Percentiles rank a stretch among this genome's conserved stretches.
Evolutionary conservation across 2,888 invertebrate species (phyloP).

Genomic region (Eupithecia tripunctaria): DNA sequence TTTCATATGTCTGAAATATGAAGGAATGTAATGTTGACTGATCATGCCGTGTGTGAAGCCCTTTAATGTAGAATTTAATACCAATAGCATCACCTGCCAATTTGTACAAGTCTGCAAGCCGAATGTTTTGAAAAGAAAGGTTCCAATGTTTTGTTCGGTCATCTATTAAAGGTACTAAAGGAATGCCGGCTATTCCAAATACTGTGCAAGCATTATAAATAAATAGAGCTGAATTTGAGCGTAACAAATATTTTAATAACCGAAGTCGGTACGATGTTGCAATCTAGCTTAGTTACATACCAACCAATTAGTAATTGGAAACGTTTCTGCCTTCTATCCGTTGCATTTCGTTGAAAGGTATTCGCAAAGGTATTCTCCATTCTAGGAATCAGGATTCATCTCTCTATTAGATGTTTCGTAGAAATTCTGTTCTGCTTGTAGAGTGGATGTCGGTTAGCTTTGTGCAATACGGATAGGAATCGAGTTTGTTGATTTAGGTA

Average conservation of each 20-base stretch:
- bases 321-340: slow-evolving; percentile 19
- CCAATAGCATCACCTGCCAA: too few species aligned
- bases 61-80: too few species aligned
- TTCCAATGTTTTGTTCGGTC: too few species aligned
- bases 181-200: neutral
- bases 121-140: too few species aligned
- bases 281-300: slow-evolving; percentile 29
- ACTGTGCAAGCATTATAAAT: slow-evolving; percentile 3
- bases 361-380: neutral
- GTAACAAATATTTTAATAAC: slow-evolving; percentile 28
- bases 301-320: slow-evolving; percentile 41
- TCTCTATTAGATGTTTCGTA: neutral
- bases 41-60: too few species aligned
- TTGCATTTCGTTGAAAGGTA: slow-evolving; percentile 20
- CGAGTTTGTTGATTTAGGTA: neutral
- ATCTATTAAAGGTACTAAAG: neutral
- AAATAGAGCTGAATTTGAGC: slow-evolving; percentile 14
- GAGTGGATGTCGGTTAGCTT: neutral
- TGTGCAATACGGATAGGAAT: neutral
- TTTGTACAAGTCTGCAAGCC: too few species aligned
- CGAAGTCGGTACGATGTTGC: slow-evolving; percentile 18
- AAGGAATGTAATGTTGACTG: too few species aligned
- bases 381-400: neutral
- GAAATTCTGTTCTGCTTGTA: neutral
- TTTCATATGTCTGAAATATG: too few species aligned